Conservation (phyloP, 1,140 invertebrate genomes). For the Drosophila yakuba region DNA sequence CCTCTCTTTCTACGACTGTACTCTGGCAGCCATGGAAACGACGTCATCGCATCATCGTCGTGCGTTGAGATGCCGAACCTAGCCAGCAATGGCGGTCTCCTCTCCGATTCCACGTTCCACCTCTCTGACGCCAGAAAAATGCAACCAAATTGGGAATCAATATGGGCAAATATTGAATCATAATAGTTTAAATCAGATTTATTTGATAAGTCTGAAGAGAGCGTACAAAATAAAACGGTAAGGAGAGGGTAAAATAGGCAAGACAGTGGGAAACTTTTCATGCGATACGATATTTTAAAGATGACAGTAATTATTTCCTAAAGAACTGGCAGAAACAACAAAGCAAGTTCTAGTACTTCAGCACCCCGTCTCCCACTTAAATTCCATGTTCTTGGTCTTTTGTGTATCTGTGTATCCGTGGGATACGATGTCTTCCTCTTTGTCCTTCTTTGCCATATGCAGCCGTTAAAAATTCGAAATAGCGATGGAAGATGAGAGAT, state of each 20-base stretch:
- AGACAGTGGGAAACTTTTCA: background rate
- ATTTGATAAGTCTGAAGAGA: background rate
- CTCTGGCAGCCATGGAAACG: conserved; percentile 65
- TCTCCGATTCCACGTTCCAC: conserved; percentile 11
- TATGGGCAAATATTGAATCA: background rate
- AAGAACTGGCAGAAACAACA: conserved; percentile 51
- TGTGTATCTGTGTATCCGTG: conserved; percentile 62
- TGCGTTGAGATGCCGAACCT: conserved; percentile 46
- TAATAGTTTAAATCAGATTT: background rate
- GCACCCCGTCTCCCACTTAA: conserved; percentile 29
- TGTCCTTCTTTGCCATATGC: conserved; percentile 8
- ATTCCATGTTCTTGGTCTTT: conserved; percentile 55
- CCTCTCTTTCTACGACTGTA: conserved; percentile 69
- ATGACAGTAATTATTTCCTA: background rate
- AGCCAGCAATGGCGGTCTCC: conserved; percentile 49
- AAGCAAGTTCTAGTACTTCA: conserved; percentile 39
- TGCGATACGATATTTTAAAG: too few species aligned
- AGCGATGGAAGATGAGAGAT: background rate
- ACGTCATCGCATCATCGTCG: conserved; percentile 67
- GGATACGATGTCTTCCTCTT: conserved; percentile 41
- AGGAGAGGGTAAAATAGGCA: background rate
- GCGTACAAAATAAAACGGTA: background rate
- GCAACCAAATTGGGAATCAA: conserved; percentile 5
- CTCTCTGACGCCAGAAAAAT: conserved; percentile 22
- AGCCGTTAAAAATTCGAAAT: conserved; percentile 15